A percentile compares a stretch with the other conserved stretches of the same genome.
phyloP scores from a whole-genome alignment of 2,113 vertebrate species.

The Perca schrenkii region DNA sequence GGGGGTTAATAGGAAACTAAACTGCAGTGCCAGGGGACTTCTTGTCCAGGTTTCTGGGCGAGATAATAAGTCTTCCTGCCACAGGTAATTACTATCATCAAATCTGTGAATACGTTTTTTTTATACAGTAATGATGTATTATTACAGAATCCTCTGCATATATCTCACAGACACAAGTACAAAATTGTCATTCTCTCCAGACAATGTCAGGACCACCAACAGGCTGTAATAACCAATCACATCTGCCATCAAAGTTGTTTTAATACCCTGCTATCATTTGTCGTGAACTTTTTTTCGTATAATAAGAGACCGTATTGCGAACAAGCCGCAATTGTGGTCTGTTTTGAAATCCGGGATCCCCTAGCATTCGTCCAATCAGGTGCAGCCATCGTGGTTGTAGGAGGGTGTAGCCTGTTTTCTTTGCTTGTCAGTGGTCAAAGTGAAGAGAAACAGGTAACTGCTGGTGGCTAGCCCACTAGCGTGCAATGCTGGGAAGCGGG shows the following conservation, averaged over 20 bases:
- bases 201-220: neutral
- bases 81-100: slow-evolving; percentile 52
- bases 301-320: no score
- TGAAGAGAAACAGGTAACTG: no score
- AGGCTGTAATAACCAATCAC: slow-evolving; percentile 4
- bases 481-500: no score
- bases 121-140: slow-evolving; percentile 45
- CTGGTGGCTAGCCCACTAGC: no score
- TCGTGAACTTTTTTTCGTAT: no score
- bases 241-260: neutral
- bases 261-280: slow-evolving; percentile 9
- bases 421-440: no score
- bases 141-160: slow-evolving; percentile 21
- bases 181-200: neutral
- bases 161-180: neutral
- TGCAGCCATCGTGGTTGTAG: no score
- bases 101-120: slow-evolving; percentile 40
- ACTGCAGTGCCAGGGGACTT: slow-evolving; percentile 57
- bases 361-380: no score
- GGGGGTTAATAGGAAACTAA: slow-evolving; percentile 75
- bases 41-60: slow-evolving; percentile 38
- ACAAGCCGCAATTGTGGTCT: no score
- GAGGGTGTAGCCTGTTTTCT: no score
- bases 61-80: slow-evolving; percentile 67
- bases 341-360: no score